A percentile compares a stretch with the other conserved stretches of the same genome.
Conservation (phyloP, 2,113 vertebrate species). For the Crotalus viridis region DNA sequence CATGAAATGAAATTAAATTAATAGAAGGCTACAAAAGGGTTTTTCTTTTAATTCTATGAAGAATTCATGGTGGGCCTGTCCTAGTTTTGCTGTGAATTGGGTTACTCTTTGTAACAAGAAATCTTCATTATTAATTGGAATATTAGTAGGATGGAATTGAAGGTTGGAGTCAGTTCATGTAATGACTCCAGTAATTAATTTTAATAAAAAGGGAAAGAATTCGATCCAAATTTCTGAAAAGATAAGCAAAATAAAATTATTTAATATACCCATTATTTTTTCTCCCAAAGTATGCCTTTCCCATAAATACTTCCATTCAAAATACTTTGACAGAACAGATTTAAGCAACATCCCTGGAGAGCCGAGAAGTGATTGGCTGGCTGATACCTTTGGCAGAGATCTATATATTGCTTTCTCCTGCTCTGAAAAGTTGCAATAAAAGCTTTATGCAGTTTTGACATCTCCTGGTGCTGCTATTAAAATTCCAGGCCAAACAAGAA, state of each 20-base stretch:
- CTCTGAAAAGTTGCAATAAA: neutral
- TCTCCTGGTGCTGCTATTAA: slow-evolving; percentile 29
- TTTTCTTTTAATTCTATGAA: neutral
- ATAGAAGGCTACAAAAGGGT: neutral
- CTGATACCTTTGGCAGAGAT: neutral
- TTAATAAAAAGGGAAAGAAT: neutral
- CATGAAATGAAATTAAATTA: neutral
- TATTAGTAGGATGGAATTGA: neutral
- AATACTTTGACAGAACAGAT: neutral
- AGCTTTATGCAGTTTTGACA: neutral
- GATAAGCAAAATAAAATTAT: neutral
- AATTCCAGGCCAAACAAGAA: slow-evolving; percentile 6
- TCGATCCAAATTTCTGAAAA: neutral
- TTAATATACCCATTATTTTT: neutral
- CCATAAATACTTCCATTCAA: neutral
- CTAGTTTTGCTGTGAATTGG: neutral
- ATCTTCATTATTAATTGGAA: neutral
- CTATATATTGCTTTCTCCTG: neutral
- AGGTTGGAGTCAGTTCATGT: neutral
- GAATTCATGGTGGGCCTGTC: neutral
- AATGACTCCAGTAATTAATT: neutral
- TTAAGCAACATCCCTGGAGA: neutral
- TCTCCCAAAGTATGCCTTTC: neutral
- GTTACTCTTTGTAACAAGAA: neutral
- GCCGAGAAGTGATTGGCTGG: neutral